Percentiles rank a stretch among this genome's conserved stretches.
phyloP scores from a whole-genome alignment of 1,140 invertebrate genomes.

The Drosophila willistoni region DNA sequence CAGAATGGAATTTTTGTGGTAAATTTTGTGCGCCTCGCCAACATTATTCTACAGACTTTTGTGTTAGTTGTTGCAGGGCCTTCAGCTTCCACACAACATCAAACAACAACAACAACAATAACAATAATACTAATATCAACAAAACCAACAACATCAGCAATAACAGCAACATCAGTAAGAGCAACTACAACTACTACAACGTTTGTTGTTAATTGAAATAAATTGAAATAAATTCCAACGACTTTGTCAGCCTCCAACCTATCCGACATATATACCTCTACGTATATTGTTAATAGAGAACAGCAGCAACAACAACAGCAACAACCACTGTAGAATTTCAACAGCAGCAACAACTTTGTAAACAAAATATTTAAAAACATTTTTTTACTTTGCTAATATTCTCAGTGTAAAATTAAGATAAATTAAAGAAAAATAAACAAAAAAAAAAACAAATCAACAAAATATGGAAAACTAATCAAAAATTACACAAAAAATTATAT shows the following conservation, averaged over 20 bases:
- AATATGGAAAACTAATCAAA: slow-evolving; percentile 1
- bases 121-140: slow-evolving; percentile 23
- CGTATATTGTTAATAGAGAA: slow-evolving; percentile 76
- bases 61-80: slow-evolving; percentile 72
- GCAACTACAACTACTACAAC: slow-evolving; percentile 15
- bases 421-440: neutral
- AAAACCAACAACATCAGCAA: slow-evolving; percentile 17
- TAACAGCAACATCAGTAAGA: slow-evolving; percentile 14
- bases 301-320: slow-evolving; percentile 41
- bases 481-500: neutral
- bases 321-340: slow-evolving; percentile 16
- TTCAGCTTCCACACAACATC: slow-evolving; percentile 64
- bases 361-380: slow-evolving; percentile 49
- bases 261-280: slow-evolving; percentile 26
- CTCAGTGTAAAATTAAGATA: slow-evolving; percentile 15
- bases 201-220: slow-evolving; percentile 78
- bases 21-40: slow-evolving; percentile 56
- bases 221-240: slow-evolving; percentile 78
- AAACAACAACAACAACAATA: slow-evolving; percentile 54
- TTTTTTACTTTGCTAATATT: slow-evolving; percentile 14
- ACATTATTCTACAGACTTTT: slow-evolving; percentile 61
- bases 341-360: slow-evolving; percentile 28
- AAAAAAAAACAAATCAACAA: neutral
- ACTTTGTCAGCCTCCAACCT: slow-evolving; percentile 35
- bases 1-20: slow-evolving; percentile 59